Base-by-base conservation (phyloP, 2,797 vertebrate genomes). In the Sebastes flavidus region DNA sequence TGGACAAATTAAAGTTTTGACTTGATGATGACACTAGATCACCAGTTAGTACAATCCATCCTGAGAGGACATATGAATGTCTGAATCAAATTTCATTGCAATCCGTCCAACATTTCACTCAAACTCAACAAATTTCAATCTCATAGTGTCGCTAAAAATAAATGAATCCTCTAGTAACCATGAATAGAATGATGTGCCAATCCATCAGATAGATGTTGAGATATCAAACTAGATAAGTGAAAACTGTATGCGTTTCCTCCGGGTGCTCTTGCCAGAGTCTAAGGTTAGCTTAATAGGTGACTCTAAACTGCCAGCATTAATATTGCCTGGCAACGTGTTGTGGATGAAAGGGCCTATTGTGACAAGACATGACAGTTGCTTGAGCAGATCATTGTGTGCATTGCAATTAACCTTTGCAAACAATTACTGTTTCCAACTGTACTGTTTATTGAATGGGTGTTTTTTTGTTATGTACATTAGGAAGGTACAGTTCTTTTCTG, bases 381-480 rank as follows among this genome's bases (percentile, higher is more conserved):
- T 34, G 16, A 3, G 25, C 4, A 42, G 6, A 38, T 3, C 16
- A 62, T 4, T 75, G 30, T 69, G 56, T 81, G 60, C 36, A 58
- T 18, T 74, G 4, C 0, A 30, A 60, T 66, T 49, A 2, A 61
- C 32, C 65, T 65, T 30, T 0, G 5, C 6, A 75, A 81, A 55
- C 18, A 60, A 24, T 27, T 58, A 25, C 11, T 73, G 34, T 71
- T 79, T 67, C 16, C 20, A 66, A 49, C 30, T 68, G 65, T 42
- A 38, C 3, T 62, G 71, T 78, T 78, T 72, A 80, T 25, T 76
- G 27, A 83, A 25, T 71, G 81, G 54, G 74, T 66, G 54, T 13
- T n/a, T 78, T 78, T 36, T 75, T 18, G 4, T 29, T 27, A 0
- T 20, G 2, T 27, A 10, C n/a, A 36, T 4, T 4, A 18, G 12